These are phyloP conservation scores for Tautogolabrus adspersus DNA, from an alignment of 2,113 vertebrate genomes.

Conservation along the genomic window DNA sequence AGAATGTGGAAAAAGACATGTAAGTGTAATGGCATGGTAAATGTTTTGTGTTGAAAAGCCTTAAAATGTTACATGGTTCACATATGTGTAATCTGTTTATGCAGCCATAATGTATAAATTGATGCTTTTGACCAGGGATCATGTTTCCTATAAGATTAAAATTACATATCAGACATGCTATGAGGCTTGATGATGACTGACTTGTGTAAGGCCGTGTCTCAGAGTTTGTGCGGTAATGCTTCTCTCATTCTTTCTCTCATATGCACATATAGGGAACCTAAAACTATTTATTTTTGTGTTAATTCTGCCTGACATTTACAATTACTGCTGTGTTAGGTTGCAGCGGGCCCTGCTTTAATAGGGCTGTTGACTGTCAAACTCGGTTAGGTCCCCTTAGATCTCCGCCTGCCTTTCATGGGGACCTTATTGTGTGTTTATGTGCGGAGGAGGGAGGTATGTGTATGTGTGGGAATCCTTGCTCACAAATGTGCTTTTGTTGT, in stretches of 20 bases:
- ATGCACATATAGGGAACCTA: conserved; percentile 59
- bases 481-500: neutral
- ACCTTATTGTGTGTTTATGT: conserved; percentile 63
- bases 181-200: conserved; percentile 32
- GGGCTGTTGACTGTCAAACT: conserved; percentile 86
- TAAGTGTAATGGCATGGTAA: conserved; percentile 24
- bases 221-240: conserved; percentile 27
- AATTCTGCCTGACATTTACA: conserved; percentile 87
- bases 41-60: conserved; percentile 45
- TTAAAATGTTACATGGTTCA: conserved; percentile 48
- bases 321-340: conserved; percentile 84
- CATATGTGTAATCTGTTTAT: conserved; percentile 48
- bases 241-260: conserved; percentile 42
- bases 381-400: conserved; percentile 81
- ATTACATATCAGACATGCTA: conserved; percentile 27
- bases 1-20: conserved; percentile 47
- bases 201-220: conserved; percentile 23
- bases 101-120: conserved; percentile 39
- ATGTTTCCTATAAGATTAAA: conserved; percentile 29
- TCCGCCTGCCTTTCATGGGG: conserved; percentile 70
- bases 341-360: conserved; percentile 80
- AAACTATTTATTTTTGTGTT: conserved; percentile 82
- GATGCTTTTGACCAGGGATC: conserved; percentile 23
- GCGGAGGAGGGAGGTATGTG: conserved; percentile 11
- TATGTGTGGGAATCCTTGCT: conserved; percentile 30